These are phyloP conservation scores for Baronia brevicornis DNA, from an alignment of 2,888 invertebrate genomes.

Conservation along the genomic window DNA sequence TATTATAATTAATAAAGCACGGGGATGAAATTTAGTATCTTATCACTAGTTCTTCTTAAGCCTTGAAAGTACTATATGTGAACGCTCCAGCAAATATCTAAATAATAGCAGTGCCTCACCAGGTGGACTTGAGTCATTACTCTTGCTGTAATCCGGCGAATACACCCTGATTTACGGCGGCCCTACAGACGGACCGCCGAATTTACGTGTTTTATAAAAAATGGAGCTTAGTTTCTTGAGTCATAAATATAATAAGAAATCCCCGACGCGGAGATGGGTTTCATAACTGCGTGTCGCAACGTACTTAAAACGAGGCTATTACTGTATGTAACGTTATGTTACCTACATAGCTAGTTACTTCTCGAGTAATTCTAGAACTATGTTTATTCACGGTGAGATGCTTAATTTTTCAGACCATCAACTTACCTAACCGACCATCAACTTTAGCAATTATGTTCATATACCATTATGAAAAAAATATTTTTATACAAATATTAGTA, in stretches of 20 bases:
- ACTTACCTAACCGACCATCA: too few relatives aligned
- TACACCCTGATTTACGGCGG: slow-evolving; percentile 66
- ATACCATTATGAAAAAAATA: too few relatives aligned
- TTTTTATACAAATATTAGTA: too few relatives aligned
- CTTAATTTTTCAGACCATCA: too few relatives aligned
- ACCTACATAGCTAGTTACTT: too few relatives aligned
- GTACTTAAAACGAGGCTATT: slow-evolving; percentile 3
- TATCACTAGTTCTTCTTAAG: slow-evolving; percentile 18
- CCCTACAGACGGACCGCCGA: slow-evolving; percentile 63
- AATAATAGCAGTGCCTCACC: slow-evolving; percentile 64
- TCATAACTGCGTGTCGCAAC: slow-evolving; percentile 20
- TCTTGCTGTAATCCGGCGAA: slow-evolving; percentile 71
- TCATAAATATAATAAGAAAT: slow-evolving; percentile 65
- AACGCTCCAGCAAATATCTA: slow-evolving; percentile 61
- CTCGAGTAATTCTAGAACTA: too few relatives aligned
- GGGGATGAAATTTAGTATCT: too few relatives aligned
- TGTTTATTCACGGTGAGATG: too few relatives aligned
- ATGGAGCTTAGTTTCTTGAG: slow-evolving; percentile 63
- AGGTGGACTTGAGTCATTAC: slow-evolving; percentile 73
- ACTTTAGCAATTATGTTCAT: too few relatives aligned
- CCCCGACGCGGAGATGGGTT: slow-evolving; percentile 40
- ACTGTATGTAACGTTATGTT: slow-evolving; percentile 3
- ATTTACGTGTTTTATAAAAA: slow-evolving; percentile 72
- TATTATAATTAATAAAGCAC: too few relatives aligned
- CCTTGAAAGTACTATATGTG: slow-evolving; percentile 26